Evolutionary conservation across 1,140 invertebrate species (phyloP).

Genomic region (Cydia amplana): DNA sequence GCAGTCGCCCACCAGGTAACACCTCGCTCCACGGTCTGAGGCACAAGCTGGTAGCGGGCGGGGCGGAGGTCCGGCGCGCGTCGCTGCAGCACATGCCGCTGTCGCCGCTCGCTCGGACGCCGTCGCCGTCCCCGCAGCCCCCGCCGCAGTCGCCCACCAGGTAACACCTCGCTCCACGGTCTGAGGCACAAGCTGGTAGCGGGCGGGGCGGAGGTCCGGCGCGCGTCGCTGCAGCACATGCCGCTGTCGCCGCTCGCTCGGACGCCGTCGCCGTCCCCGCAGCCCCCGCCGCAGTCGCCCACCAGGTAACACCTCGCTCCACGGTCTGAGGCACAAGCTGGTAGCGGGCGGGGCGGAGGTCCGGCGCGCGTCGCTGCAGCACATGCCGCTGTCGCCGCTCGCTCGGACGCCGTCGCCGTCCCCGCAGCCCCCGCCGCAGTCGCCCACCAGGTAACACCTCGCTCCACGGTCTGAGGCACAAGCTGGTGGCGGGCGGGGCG

Average conservation of each 20-base stretch:
- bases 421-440: conserved; percentile 90
- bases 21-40: conserved; percentile 96
- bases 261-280: conserved; percentile 96
- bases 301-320: conserved; percentile 85
- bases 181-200: conserved; percentile 92
- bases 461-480: conserved; percentile 96
- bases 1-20: conserved; percentile 78
- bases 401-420: conserved; percentile 96
- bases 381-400: conserved; percentile 97
- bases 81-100: conserved; percentile 97
- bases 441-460: conserved; percentile 81
- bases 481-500: conserved; percentile 82
- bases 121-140: conserved; percentile 94
- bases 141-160: conserved; percentile 83
- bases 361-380: conserved; percentile 95
- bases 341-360: conserved; percentile 80
- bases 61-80: conserved; percentile 89
- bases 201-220: conserved; percentile 83
- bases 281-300: conserved; percentile 86
- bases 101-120: conserved; percentile 96
- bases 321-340: conserved; percentile 96
- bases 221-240: conserved; percentile 97
- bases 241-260: conserved; percentile 96
- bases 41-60: conserved; percentile 86
- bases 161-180: conserved; percentile 91